Base-by-base conservation (phyloP, 2,113 vertebrate species). In the Otis tarda region DNA sequence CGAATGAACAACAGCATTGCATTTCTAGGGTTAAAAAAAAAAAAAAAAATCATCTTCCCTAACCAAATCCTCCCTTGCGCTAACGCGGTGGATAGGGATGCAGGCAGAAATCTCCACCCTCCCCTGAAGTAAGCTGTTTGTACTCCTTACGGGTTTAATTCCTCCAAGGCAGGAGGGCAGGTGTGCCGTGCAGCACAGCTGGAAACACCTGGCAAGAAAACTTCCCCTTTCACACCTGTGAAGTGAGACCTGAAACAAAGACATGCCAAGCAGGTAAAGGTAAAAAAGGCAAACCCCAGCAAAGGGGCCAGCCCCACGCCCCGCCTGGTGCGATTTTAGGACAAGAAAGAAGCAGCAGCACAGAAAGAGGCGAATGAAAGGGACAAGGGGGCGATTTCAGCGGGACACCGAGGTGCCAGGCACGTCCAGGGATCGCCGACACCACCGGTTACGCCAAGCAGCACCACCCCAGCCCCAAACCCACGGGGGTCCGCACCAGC, bases 151-250 rank as follows among this genome's bases (percentile, higher is more conserved):
- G n/a, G 59, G 50, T 73, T 77, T 24, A 30, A 83, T 11, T 24
- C 49, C 60, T 65, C 30, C 17, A 18, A 92, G 57, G 30, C 41
- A 68, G 57, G 23, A 85, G 80, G 74, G 64, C 20, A 84, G 90
- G 49, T 39, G 86, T 6, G 47, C 2, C 71, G n/a, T 2, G 0
- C 61, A n/a, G 47, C 13, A 0, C 5, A 1, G 64, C 84, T 27
- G 52, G n/a, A 25, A 81, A 91, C 31, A 53, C 53, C 89, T 69
- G 79, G 52, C 2, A 1, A 60, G 71, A 53, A 84, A 89, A 94
- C 73, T 91, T 86, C 83, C 76, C 53, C 56, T 73, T 69, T 3
- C 59, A 60, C 24, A 13, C 8, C 60, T 7, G 64, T 4, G 15
- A 45, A 83, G 47, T 7, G 22, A 15, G n/a, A 13, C 18, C 80